phyloP scores from a whole-genome alignment of 2,113 vertebrate genomes.

The Thalassoma bifasciatum region DNA sequence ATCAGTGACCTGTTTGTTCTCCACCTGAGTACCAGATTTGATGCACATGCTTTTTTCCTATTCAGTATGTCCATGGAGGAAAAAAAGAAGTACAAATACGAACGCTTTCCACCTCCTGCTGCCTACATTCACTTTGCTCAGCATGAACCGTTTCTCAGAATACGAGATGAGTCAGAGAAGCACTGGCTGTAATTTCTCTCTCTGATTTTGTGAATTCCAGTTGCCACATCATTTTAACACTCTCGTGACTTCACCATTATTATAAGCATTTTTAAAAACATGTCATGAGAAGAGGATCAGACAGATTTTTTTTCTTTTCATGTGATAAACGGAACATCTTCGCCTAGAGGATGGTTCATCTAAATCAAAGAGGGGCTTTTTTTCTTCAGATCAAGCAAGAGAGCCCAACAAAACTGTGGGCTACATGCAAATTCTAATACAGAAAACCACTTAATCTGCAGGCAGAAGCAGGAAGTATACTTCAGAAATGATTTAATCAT shows the following conservation, averaged over 20 bases:
- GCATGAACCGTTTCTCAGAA: neutral
- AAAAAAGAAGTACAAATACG: neutral
- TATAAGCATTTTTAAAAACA: constrained; percentile 1
- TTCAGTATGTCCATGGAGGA: neutral
- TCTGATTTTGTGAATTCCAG: neutral
- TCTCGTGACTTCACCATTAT: neutral
- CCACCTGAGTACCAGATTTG: constrained; percentile 24
- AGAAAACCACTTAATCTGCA: constrained; percentile 51
- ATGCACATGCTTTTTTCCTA: constrained; percentile 34
- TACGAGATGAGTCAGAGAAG: neutral
- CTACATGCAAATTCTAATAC: constrained; percentile 58
- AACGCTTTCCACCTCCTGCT: neutral
- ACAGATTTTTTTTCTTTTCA: neutral
- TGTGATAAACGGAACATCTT: constrained; percentile 13
- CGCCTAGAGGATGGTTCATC: neutral
- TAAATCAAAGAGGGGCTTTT: constrained; percentile 3
- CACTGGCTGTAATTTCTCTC: neutral
- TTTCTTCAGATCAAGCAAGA: constrained; percentile 47
- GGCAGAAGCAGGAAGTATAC: constrained; percentile 46
- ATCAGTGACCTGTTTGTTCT: constrained; percentile 24
- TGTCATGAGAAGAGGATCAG: neutral
- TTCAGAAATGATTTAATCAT: constrained; percentile 20
- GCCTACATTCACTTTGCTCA: constrained; percentile 9
- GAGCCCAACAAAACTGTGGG: constrained; percentile 28
- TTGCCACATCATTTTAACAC: neutral